Evolutionary conservation across 2,888 invertebrate genomes (phyloP).

Genomic region (Phasia obesa): DNA sequence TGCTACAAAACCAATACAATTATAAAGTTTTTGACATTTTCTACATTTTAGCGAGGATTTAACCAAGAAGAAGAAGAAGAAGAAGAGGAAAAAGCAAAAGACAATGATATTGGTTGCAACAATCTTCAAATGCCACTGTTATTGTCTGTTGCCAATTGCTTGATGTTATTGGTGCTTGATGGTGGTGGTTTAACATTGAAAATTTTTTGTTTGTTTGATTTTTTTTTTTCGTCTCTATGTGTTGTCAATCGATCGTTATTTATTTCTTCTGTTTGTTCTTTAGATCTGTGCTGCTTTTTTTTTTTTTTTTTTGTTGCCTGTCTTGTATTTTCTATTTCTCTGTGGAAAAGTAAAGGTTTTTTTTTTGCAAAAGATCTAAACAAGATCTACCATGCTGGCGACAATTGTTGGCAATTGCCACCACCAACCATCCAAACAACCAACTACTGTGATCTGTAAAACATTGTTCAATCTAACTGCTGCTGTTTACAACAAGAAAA

Average conservation of each 20-base stretch:
- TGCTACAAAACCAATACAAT: conserved; percentile 49
- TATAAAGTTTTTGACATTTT: conserved; percentile 69
- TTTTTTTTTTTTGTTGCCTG: background rate
- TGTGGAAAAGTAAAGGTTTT: conserved; percentile 54
- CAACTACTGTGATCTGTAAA: conserved; percentile 11
- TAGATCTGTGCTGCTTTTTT: conserved; percentile 32
- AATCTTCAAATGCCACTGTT: conserved; percentile 47
- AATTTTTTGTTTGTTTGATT: background rate
- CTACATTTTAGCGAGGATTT: conserved; percentile 48
- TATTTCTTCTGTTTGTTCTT: conserved; percentile 43
- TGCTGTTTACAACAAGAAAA: background rate
- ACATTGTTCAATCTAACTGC: conserved; percentile 43
- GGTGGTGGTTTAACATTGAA: conserved; percentile 28
- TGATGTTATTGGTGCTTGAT: conserved; percentile 12
- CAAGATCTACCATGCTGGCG: conserved; percentile 69
- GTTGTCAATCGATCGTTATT: conserved; percentile 69
- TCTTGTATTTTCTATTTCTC: conserved; percentile 57
- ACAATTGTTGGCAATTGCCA: conserved; percentile 59
- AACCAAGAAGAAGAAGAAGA: conserved; percentile 19
- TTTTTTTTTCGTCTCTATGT: conserved; percentile 29
- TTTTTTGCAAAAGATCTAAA: conserved; percentile 49
- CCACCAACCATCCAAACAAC: conserved; percentile 26
- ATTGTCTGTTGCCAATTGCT: conserved; percentile 36
- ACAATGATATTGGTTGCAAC: conserved; percentile 32
- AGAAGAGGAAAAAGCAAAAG: too few species aligned